phyloP scores from a whole-genome alignment of 2,113 vertebrate species.

The Sebastes fasciatus region DNA sequence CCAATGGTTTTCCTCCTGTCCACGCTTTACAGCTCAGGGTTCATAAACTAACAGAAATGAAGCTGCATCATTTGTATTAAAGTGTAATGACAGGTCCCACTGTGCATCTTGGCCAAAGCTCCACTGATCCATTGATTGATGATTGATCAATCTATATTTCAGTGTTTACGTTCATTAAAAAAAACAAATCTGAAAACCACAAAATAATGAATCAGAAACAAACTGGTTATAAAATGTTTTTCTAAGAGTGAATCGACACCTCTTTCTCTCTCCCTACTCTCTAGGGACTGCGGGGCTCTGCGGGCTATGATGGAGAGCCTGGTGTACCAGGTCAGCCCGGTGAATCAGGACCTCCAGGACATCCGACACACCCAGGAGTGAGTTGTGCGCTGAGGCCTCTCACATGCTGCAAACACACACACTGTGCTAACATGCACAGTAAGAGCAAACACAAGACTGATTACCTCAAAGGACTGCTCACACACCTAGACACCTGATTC shows the following conservation, averaged over 20 bases:
- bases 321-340: constrained; percentile 96
- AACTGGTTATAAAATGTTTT: background rate
- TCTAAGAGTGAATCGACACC: background rate
- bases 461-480: background rate
- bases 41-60: constrained; percentile 26
- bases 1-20: background rate
- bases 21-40: background rate
- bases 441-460: background rate
- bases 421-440: background rate
- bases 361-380: constrained; percentile 89
- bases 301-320: constrained; percentile 95
- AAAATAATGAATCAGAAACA: background rate
- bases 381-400: constrained; percentile 46
- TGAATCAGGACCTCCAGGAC: constrained; percentile 93
- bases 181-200: constrained; percentile 3
- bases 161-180: background rate
- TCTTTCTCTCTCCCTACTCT: background rate
- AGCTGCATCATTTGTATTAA: constrained; percentile 10
- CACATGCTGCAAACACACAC: constrained; percentile 19
- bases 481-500: background rate
- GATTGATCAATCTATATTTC: background rate
- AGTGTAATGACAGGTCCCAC: background rate
- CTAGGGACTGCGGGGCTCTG: constrained; percentile 90
- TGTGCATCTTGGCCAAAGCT: background rate
- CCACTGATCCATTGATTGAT: background rate